These are phyloP conservation scores for Cistogaster globosa DNA, from an alignment of 2,888 invertebrate species.

Conservation along the genomic window DNA sequence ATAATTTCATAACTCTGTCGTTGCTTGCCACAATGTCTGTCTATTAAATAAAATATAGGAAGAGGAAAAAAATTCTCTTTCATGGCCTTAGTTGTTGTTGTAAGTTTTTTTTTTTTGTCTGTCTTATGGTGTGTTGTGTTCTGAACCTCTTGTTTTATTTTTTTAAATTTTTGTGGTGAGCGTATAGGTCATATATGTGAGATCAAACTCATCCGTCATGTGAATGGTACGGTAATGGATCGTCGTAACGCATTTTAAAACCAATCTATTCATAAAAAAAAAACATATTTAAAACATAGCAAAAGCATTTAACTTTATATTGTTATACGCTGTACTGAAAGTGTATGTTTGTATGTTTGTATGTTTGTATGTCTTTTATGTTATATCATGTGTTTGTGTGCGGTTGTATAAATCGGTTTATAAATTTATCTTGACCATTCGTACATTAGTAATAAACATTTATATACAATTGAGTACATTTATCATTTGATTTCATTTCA, in stretches of 20 bases:
- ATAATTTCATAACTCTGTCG: constrained; percentile 58
- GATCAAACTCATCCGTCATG: constrained; percentile 82
- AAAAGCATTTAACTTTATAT: constrained; percentile 46
- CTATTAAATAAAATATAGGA: constrained; percentile 27
- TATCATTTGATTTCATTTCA: constrained; percentile 71
- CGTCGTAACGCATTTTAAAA: constrained; percentile 72
- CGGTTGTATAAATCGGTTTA: constrained; percentile 45
- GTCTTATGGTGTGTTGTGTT: constrained; percentile 14
- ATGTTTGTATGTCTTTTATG: not conserved
- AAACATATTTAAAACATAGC: constrained; percentile 50
- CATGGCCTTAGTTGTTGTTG: constrained; percentile 1
- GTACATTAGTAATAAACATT: constrained; percentile 71
- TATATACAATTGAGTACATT: constrained; percentile 70
- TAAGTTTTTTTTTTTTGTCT: not conserved
- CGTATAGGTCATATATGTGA: constrained; percentile 80
- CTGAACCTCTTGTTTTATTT: constrained; percentile 5
- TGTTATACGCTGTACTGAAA: constrained; percentile 3
- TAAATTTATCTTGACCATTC: constrained; percentile 60
- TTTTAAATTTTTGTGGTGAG: constrained; percentile 18
- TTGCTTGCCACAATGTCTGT: constrained; percentile 57
- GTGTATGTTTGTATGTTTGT: constrained; percentile 9
- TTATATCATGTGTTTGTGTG: constrained; percentile 1
- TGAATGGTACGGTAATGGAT: constrained; percentile 72
- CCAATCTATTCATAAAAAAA: constrained; percentile 69
- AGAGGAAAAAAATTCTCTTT: not conserved